phyloP scores from a whole-genome alignment of 2,888 invertebrate genomes.

The Drosophila neoperkinsi region DNA sequence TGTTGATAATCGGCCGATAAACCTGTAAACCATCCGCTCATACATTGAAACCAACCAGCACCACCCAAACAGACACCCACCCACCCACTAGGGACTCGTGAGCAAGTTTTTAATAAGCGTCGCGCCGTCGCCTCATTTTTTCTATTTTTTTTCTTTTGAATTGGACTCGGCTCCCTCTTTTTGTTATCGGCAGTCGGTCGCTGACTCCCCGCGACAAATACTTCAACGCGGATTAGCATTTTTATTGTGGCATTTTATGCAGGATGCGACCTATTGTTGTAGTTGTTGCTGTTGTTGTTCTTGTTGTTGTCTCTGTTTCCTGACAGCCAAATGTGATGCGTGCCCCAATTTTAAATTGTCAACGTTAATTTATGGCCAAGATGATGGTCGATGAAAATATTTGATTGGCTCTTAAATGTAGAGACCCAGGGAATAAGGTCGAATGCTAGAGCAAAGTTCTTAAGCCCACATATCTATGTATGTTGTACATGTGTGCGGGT shows the following conservation, averaged over 20 bases:
- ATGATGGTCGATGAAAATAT: conserved; percentile 63
- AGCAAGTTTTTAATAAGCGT: conserved; percentile 51
- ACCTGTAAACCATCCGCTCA: conserved; percentile 29
- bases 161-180: conserved; percentile 43
- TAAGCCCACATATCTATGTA: background rate
- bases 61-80: background rate
- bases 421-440: conserved; percentile 16
- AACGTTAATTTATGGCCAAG: conserved; percentile 69
- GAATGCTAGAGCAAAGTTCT: conserved; percentile 30
- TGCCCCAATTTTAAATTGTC: conserved; percentile 68
- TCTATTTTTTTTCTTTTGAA: conserved; percentile 5
- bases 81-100: conserved; percentile 23
- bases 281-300: conserved; percentile 14
- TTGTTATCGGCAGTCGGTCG: conserved; percentile 46
- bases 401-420: conserved; percentile 63
- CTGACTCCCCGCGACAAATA: conserved; percentile 42
- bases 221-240: conserved; percentile 62
- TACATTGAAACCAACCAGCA: background rate
- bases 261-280: conserved; percentile 41
- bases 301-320: conserved; percentile 1
- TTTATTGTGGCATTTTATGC: conserved; percentile 57
- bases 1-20: conserved; percentile 73
- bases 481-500: background rate
- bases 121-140: conserved; percentile 23
- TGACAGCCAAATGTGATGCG: conserved; percentile 25